phyloP scores from a whole-genome alignment of 2,797 vertebrate genomes.

The Eulemur coronatus region DNA sequence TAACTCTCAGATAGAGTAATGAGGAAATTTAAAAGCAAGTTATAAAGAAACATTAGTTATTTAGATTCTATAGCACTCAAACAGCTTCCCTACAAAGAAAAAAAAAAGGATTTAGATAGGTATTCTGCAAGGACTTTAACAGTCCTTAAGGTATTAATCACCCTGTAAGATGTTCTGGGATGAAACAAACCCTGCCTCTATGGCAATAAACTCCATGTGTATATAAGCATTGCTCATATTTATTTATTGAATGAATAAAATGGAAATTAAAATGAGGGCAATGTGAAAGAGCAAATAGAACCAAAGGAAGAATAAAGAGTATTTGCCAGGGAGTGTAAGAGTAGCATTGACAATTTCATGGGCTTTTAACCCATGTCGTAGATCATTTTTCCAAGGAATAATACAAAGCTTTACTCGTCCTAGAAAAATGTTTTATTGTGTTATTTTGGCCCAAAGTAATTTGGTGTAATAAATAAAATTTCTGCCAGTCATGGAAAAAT shows the following conservation, averaged over 20 bases:
- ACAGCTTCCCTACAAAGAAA: not conserved
- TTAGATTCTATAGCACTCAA: not conserved
- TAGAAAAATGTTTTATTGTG: not conserved
- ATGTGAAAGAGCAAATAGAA: not conserved
- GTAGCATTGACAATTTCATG: not conserved
- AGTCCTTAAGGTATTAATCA: not conserved
- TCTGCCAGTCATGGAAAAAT: not conserved
- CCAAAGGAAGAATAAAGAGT: not conserved
- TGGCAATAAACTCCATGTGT: not conserved
- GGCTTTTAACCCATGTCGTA: not conserved
- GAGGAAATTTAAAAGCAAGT: not conserved
- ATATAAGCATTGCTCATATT: not conserved
- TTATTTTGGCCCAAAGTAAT: not conserved
- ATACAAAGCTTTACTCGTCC: not conserved
- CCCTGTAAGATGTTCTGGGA: not conserved
- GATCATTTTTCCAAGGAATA: not conserved
- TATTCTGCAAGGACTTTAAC: not conserved
- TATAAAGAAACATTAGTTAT: not conserved
- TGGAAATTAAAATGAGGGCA: not conserved
- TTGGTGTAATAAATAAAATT: not conserved
- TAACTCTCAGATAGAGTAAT: not conserved
- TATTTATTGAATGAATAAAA: not conserved
- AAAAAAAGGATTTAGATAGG: not conserved
- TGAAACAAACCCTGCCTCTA: constrained; percentile 26
- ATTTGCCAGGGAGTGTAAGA: not conserved